Evolutionary conservation across 2,797 vertebrate species (phyloP).

Genomic region (Echiichthys vipera): DNA sequence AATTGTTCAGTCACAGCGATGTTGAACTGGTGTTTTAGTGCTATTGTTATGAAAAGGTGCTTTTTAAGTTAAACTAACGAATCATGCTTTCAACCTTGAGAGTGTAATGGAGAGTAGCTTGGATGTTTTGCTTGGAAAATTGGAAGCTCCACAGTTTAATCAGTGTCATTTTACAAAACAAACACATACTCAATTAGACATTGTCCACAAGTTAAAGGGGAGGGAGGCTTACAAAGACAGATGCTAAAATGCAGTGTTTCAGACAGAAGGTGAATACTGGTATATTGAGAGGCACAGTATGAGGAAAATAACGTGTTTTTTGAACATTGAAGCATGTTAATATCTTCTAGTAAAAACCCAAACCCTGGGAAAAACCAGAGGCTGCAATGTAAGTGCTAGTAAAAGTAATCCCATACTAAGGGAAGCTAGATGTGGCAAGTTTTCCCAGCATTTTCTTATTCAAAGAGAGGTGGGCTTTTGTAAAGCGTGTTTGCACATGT

Average conservation of each 20-base stretch:
- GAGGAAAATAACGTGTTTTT: too few relatives aligned
- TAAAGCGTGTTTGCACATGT: too few relatives aligned
- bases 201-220: too few relatives aligned
- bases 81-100: constrained; percentile 5
- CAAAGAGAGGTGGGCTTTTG: too few relatives aligned
- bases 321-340: too few relatives aligned
- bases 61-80: constrained; percentile 14
- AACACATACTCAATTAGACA: constrained; percentile 15
- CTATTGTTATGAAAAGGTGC: neutral
- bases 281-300: too few relatives aligned
- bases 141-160: constrained; percentile 1
- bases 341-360: too few relatives aligned
- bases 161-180: constrained; percentile 18
- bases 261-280: too few relatives aligned
- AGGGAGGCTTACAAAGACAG: too few relatives aligned
- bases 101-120: constrained; percentile 5
- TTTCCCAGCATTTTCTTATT: constrained; percentile 33
- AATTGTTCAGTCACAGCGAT: constrained; percentile 14
- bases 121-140: neutral
- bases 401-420: constrained; percentile 15
- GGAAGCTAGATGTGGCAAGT: constrained; percentile 26
- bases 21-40: constrained; percentile 7
- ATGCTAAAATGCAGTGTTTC: neutral
- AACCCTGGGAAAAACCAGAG: constrained; percentile 22
- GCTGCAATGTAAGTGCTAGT: neutral